Evolutionary conservation across 2,113 vertebrate species (phyloP), one percentile per base, ranked within the genome.

Genomic region (Ellobius talpinus): DNA sequence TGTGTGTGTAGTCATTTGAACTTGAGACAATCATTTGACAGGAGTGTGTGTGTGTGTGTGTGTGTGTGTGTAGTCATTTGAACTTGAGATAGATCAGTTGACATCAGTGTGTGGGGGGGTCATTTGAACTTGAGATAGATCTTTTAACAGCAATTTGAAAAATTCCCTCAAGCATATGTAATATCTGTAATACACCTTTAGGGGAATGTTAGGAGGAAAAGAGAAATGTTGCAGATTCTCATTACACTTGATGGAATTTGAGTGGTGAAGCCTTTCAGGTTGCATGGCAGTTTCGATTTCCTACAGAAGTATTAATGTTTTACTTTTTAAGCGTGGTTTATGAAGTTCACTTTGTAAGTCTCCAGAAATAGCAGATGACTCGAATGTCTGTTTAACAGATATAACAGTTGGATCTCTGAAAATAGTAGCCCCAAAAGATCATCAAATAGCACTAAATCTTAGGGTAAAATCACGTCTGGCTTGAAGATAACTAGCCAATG

Each of bases 261-360:
- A 95, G 42, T 52, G 72, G 47, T 95, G 85, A 87, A 88, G 3
- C 50, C 95, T 93, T 95, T 87, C 45, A 90, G 79, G 61, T 94
- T 95, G 33, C 14, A 58, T 92, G 52, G 16, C 82, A 66, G 65
- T 96, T 97, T 90, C 45, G 72, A 0, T 96, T 95, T 96, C 68
- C 88, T 92, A 26, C 3, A 90, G 85, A 74, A 90, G 13, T 92
- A 72, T 68, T 86, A 87, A 89, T 85, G 36, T 95, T 96, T 96
- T 94, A 52, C 36, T 95, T 96, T 95, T 90, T 68, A 94, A 95
- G 50, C 36, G 42, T 45, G 47, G 31, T 90, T 94, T 96, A 10
- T 96, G 63, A 95, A 70, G 77, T 95, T 97, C 1, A 68, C 45
- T 90, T 97, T 91, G 19, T 96, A 94, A 85, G 91, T 96, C 66